Percentiles rank a stretch among this genome's conserved stretches.
These are phyloP conservation scores for Nezara viridula DNA, from an alignment of 2,888 invertebrate genomes.

Conservation along the genomic window DNA sequence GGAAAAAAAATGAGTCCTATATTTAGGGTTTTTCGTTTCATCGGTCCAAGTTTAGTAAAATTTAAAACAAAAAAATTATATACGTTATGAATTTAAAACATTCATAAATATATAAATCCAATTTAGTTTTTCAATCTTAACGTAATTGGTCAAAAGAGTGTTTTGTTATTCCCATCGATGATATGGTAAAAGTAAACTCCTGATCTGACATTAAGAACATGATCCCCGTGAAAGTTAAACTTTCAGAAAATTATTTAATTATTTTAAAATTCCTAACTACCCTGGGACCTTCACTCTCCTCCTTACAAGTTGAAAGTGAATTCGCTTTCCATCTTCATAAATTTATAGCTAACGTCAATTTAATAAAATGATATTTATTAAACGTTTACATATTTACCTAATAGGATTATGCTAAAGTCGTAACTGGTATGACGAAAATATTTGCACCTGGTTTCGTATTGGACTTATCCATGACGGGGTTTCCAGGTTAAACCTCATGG, in stretches of 20 bases:
- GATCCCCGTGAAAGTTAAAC: not conserved
- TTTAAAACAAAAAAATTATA: no score
- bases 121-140: not conserved
- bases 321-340: not conserved
- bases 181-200: not conserved
- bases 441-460: not conserved
- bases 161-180: not conserved
- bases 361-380: not conserved
- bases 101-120: not conserved
- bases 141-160: not conserved
- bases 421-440: not conserved
- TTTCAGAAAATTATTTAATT: constrained; percentile 39
- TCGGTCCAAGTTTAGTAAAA: no score
- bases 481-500: not conserved
- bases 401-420: not conserved
- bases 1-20: no score
- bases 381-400: not conserved
- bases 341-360: not conserved
- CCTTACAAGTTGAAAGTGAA: constrained; percentile 14
- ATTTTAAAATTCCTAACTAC: constrained; percentile 3
- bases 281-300: not conserved
- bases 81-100: no score
- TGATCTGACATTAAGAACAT: constrained; percentile 11
- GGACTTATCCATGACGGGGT: not conserved
- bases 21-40: no score